Evolutionary conservation across 2,797 vertebrate genomes (phyloP).

Genomic region (Manis pentadactyla): DNA sequence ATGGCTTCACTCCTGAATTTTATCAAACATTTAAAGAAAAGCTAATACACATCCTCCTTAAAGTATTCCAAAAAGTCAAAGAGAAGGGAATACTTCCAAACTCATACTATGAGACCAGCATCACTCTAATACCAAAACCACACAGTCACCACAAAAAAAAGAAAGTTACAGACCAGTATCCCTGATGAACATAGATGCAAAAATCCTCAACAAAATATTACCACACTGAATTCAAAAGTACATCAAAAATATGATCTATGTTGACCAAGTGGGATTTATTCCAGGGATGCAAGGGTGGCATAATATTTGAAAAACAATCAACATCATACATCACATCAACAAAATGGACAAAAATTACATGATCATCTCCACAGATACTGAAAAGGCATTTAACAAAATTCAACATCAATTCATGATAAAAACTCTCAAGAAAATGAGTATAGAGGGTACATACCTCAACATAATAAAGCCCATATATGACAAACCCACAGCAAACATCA

Average conservation of each 20-base stretch:
- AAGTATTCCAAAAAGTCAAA: constrained; percentile 7
- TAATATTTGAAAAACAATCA: too few relatives aligned
- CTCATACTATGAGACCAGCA: neutral
- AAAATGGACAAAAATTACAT: neutral
- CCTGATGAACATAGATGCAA: constrained; percentile 3
- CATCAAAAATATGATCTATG: neutral
- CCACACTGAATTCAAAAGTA: neutral
- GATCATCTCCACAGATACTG: neutral
- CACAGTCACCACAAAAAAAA: neutral
- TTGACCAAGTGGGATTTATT: neutral
- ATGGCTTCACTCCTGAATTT: neutral
- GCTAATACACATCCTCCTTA: neutral
- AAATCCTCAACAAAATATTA: neutral
- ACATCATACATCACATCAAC: too few relatives aligned
- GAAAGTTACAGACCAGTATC: neutral
- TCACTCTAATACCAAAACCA: neutral
- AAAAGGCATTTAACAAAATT: too few relatives aligned
- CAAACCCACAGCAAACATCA: too few relatives aligned
- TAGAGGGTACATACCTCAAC: too few relatives aligned
- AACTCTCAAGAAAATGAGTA: too few relatives aligned
- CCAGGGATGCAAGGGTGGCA: neutral
- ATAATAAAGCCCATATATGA: too few relatives aligned
- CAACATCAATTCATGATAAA: too few relatives aligned
- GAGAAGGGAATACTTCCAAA: neutral
- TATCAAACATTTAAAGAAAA: constrained; percentile 30